Base-by-base conservation (phyloP, 2,888 invertebrate genomes). In the Suillia variegata region DNA sequence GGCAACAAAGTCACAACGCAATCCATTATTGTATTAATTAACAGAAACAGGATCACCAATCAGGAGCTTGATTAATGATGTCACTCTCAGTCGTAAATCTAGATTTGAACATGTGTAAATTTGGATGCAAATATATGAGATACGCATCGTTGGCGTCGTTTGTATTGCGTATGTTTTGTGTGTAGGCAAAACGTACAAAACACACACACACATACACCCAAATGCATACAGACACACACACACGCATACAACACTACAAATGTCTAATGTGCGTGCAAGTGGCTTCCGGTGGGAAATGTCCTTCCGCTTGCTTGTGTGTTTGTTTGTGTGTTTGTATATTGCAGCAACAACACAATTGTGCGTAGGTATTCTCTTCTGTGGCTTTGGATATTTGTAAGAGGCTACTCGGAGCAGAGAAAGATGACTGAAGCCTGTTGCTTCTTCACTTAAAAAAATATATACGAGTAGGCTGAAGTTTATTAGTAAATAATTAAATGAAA, bases 41-140 rank as follows among this genome's bases (percentile, higher is more conserved):
- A 81, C 80, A 80, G 78, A 79, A 81, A 81, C 80, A 81, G 81
- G 80, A 81, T 80, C 81, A 81, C 81, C 81, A 81, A 81, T 81
- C 80, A 81, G 80, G 72, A 73, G 79, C 77, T 80, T 81, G 80
- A 81, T 81, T 81, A 81, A 81, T 81, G 80, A 81, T 81, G 80
- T 81, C 80, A 81, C 75, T 77, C 71, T 70, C 71, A 74, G 70
- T 78, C 81, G 81, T 81, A 81, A 81, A 81, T 81, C 81, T 81
- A 74, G 78, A 79, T 80, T 80, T 76, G 76, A 75, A 75, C 75
- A 75, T 75, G 75, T 75, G 75, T 74, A 75, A 76, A 76, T 75
- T 74, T 73, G 67, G 61, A 67, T 71, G 74, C 71, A 76, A 75
- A 75, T 75, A 73, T 69, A 74, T 59, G 71, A 68, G 65, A 65